Evolutionary conservation across 1,140 invertebrate genomes (phyloP), one percentile per base, ranked within the genome.

Genomic region (Notospermus geniculatus): DNA sequence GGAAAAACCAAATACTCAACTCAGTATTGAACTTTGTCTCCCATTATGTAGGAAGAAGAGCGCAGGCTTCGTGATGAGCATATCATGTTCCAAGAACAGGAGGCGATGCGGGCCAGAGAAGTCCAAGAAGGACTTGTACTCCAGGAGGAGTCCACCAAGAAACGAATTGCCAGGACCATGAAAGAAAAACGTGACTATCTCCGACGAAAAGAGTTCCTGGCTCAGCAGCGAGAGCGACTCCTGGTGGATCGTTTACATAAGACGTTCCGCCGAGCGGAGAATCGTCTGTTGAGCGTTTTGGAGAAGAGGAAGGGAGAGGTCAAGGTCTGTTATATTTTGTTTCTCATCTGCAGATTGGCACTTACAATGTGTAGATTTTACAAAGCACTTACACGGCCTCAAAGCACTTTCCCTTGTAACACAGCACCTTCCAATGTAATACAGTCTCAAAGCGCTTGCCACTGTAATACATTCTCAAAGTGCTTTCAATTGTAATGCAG

Each of bases 1-100:
- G n/a, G n/a, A n/a, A n/a, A n/a, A n/a, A n/a, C n/a, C n/a, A n/a
- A n/a, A n/a, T 43, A 19, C 39, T 13, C 39, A 11, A n/a, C n/a
- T n/a, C n/a, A n/a, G n/a, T n/a, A n/a, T n/a, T n/a, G n/a, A n/a
- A n/a, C n/a, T n/a, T n/a, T n/a, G n/a, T n/a, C n/a, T n/a, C n/a
- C n/a, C n/a, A n/a, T n/a, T n/a, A n/a, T n/a, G 45, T 71, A 79
- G 65, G 75, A 75, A 32, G 77, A 79, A 54, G 77, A 79, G 55
- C 63, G 65, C 30, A 59, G 75, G 23, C 69, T 79, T 13, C 59
- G 77, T 39, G 75, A 79, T 65, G 77, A 77, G 64, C 76, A 79
- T 53, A 68, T 79, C 17, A 43, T 61, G 29, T 79, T 71, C 62
- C 60, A 72, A 63, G 60, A 71, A 41, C 71, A 77, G 65, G 75